Evolutionary conservation across 2,797 vertebrate genomes (phyloP).

Genomic region (Neostethus bicornis): DNA sequence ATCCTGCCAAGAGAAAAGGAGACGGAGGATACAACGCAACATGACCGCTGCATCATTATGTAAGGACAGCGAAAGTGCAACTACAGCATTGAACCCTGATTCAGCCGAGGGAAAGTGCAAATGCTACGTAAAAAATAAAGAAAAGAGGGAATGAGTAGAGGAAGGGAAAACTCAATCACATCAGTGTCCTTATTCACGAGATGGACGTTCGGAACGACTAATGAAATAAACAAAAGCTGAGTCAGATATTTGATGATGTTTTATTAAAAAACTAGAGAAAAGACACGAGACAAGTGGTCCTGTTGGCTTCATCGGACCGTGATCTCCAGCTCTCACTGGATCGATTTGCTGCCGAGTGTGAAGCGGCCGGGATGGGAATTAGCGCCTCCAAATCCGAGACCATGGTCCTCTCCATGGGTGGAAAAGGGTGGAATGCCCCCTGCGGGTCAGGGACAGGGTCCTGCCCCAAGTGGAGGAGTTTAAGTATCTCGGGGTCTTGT

Average conservation of each 20-base stretch:
- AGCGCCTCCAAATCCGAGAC: no score
- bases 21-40: constrained; percentile 52
- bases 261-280: no score
- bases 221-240: constrained; percentile 75
- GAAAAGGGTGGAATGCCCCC: no score
- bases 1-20: constrained; percentile 57
- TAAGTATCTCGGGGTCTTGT: no score
- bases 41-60: constrained; percentile 57
- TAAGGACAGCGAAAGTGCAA: constrained; percentile 70
- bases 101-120: constrained; percentile 62
- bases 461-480: no score
- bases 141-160: constrained; percentile 19
- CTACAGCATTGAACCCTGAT: constrained; percentile 63
- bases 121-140: constrained; percentile 52
- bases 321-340: no score
- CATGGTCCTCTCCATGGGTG: no score
- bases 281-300: no score
- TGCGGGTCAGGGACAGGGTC: no score
- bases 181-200: constrained; percentile 64
- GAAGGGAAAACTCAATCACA: constrained; percentile 70
- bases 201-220: constrained; percentile 68
- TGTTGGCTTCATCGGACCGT: no score
- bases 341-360: no score
- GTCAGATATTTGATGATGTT: constrained; percentile 58
- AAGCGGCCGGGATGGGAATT: no score